Conservation (phyloP, 2,888 invertebrate genomes). For the Neoaliturus tenellus region DNA sequence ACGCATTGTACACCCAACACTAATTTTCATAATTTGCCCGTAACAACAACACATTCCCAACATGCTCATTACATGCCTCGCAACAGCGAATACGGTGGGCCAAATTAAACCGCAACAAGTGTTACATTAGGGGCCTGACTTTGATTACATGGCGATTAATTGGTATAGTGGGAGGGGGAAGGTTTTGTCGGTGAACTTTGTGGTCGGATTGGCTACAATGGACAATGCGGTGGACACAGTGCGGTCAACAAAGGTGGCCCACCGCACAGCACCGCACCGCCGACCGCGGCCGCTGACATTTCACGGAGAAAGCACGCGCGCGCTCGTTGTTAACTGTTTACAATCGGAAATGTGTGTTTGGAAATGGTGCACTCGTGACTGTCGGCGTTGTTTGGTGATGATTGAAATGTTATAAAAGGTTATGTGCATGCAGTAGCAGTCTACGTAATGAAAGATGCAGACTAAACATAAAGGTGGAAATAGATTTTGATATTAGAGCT, state of each 20-base stretch:
- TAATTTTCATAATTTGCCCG: background rate
- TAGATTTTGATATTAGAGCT: too few relatives aligned
- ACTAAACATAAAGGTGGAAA: too few relatives aligned
- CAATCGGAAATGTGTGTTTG: background rate
- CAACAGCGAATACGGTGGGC: background rate
- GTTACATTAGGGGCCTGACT: background rate
- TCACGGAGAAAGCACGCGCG: background rate
- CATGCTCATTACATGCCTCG: background rate
- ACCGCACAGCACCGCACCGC: background rate
- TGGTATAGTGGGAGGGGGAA: too few relatives aligned
- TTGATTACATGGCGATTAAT: background rate
- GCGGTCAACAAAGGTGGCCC: background rate
- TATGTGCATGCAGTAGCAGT: too few relatives aligned
- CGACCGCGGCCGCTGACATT: background rate
- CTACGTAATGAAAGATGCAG: too few relatives aligned
- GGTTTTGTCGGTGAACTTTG: background rate
- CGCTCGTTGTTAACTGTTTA: background rate
- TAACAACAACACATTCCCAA: background rate
- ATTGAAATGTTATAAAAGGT: too few relatives aligned
- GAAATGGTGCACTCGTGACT: too few relatives aligned
- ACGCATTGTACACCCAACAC: background rate
- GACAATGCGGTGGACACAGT: background rate
- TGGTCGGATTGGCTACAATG: background rate
- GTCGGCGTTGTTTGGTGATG: too few relatives aligned
- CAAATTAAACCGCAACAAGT: conserved; percentile 12